Percentiles rank a stretch among this genome's conserved stretches.
Conservation (phyloP, 2,888 invertebrate species). For the Drosophila ustulata region DNA sequence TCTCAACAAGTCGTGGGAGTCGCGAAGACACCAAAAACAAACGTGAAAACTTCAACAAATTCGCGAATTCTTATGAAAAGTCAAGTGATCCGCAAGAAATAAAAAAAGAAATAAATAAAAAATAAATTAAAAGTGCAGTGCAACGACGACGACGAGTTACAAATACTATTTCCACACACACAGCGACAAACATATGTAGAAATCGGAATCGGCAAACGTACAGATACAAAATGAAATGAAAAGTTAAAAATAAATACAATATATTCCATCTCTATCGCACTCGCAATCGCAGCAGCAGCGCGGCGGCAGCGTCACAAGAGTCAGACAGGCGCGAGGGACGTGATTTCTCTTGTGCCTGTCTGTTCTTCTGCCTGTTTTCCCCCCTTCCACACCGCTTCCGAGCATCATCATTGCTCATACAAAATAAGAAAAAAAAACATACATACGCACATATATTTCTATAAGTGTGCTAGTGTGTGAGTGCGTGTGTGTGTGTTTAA, state of each 20-base stretch:
- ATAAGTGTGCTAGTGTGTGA: constrained; percentile 4
- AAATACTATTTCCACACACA: constrained; percentile 29
- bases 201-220: constrained; percentile 48
- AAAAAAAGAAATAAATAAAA: background rate
- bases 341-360: constrained; percentile 78
- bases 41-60: constrained; percentile 55
- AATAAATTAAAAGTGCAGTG: constrained; percentile 50
- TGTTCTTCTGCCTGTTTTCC: constrained; percentile 50
- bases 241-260: constrained; percentile 78
- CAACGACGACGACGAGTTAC: constrained; percentile 29
- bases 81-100: constrained; percentile 38
- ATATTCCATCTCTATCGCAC: constrained; percentile 68
- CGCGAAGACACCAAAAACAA: constrained; percentile 28
- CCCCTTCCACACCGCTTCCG: constrained; percentile 33
- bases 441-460: constrained; percentile 1
- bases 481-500: constrained; percentile 21
- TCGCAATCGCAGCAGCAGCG: constrained; percentile 13
- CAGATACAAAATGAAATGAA: constrained; percentile 78
- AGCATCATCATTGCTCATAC: constrained; percentile 59
- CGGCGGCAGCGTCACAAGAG: constrained; percentile 44
- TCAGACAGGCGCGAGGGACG: constrained; percentile 69
- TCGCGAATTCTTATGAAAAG: constrained; percentile 18
- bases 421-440: constrained; percentile 16
- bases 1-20: constrained; percentile 75
- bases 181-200: constrained; percentile 28